Base-by-base conservation (phyloP, 2,888 invertebrate species). In the Lordiphosa andalusiaca region DNA sequence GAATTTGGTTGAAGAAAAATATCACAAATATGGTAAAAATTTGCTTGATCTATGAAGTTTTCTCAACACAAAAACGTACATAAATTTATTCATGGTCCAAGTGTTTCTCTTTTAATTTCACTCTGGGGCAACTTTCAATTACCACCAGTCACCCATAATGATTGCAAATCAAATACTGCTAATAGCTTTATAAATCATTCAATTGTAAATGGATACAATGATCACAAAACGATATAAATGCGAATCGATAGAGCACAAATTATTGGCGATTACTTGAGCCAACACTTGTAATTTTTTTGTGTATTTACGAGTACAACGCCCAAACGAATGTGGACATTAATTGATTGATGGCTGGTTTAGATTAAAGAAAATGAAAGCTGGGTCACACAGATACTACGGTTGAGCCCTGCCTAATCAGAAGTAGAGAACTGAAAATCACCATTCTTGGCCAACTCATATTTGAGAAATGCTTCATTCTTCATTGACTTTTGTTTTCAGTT, bases 261-360 rank as follows among this genome's bases (percentile, higher is more conserved):
- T 77, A 83, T 73, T 70, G 65, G 53, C 61, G 77, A 68, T 73
- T 70, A 73, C 53, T 36, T 44, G 55, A 63, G 53, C 61, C 71
- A 68, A 67, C 67, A 73, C 53, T 33, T 42, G 55, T 46, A 67
- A 16, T 16, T 16, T 73, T 61, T 59, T 75, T 57, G 65, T 61
- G 55, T 68, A 53, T 49, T 50, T 65, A 57, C 23, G 46, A 66
- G 73, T 52, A 66, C 58, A 55, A 64, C 48, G 61, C 55, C 71
- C 60, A 41, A 40, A 7, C 33, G 52, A 67, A 59, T 53, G 58
- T 30, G 2, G 30, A 71, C 67, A 67, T 84, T 80, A 82, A 80
- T 80, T 80, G 83, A 80, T 84, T 84, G 80, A 80, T 80, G 69
- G 67, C 73, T 81, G 70, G 84, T 76, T 84, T 77, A 69, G 77